Evolutionary conservation across 2,797 vertebrate species (phyloP).

Genomic region (Coccyzus lansbergi): DNA sequence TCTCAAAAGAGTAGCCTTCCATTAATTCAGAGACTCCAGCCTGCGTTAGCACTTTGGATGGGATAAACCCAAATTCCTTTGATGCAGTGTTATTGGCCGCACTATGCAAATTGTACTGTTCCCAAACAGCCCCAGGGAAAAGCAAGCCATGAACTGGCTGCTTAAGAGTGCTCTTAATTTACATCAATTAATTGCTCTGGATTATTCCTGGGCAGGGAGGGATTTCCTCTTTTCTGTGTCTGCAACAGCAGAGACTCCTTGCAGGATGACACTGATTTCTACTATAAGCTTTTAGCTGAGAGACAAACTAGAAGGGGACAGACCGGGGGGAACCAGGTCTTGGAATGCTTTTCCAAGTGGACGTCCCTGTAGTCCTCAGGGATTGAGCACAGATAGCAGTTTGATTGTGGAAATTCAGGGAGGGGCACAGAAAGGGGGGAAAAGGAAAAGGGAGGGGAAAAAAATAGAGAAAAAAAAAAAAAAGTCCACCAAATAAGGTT

Average conservation of each 20-base stretch:
- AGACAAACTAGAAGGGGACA: neutral
- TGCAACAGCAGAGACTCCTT: neutral
- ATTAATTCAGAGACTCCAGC: neutral
- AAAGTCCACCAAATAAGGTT: slow-evolving; percentile 67
- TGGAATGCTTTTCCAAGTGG: neutral
- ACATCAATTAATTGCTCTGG: slow-evolving; percentile 1
- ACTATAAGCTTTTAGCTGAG: neutral
- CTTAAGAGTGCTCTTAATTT: slow-evolving; percentile 32
- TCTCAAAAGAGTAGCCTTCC: neutral
- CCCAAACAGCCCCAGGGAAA: neutral
- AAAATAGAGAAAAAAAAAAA: neutral
- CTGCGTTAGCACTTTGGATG: neutral
- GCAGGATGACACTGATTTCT: accelerated
- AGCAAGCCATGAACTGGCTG: neutral
- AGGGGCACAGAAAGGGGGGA: slow-evolving; percentile 17
- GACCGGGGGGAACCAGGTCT: neutral
- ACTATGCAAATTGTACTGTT: neutral
- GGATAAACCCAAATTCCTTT: neutral
- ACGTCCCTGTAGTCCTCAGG: neutral
- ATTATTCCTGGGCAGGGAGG: neutral
- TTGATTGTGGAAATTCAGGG: slow-evolving; percentile 59
- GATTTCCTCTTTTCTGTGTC: neutral
- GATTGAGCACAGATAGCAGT: slow-evolving; percentile 58
- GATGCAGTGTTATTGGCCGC: neutral
- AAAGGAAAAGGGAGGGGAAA: accelerated